Base-by-base conservation (phyloP, 1,140 invertebrate species). In the Diabrotica undecimpunctata region DNA sequence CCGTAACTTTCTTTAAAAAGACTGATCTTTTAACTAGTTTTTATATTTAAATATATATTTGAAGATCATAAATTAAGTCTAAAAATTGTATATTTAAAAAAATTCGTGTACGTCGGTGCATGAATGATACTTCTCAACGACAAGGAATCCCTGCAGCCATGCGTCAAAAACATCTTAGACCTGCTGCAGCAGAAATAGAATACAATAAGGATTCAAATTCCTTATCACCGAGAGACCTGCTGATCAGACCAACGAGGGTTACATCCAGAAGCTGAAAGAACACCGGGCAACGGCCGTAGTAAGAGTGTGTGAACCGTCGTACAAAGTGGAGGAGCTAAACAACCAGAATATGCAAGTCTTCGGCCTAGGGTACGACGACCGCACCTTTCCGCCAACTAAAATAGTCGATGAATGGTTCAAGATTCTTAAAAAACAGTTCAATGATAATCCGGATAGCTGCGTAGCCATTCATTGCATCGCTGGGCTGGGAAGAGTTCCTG, bases 381-480 rank as follows among this genome's bases (percentile, higher is more conserved):
- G 90, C 61, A 88, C 87, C 70, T 89, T 87, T 72, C 90, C 90
- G 67, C 88, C 90, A 37, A 83, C 82, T 62, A 85, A 89, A 78
- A 85, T 95, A 52, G 87, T 94, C 39, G 89, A 93, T 60, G 86
- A 91, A 72, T 95, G 92, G 92, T 90, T 95, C 73, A 86, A 91
- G 70, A 79, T 95, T 60, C 79, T 95, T 54, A 85, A 87, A 66
- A 85, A 83, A 71, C 82, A 87, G 72, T 88, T 87, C 74, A 84
- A 84, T 60, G 88, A 91, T 66, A 86, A 89, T 67, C 90, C 90
- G 36, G 89, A 90, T 62, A 84, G 85, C 63, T 94, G 91, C 79
- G 88, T 96, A 7, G 94, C 93, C 41, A 92, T 95, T 10, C 94
- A 96, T 78, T 95, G 93, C 80, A 92, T 95, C 36, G 92, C 93